A percentile compares a stretch with the other conserved stretches of the same genome.
Evolutionary conservation across 2,888 invertebrate species (phyloP).

Genomic region (Caenorhabditis becei): DNA sequence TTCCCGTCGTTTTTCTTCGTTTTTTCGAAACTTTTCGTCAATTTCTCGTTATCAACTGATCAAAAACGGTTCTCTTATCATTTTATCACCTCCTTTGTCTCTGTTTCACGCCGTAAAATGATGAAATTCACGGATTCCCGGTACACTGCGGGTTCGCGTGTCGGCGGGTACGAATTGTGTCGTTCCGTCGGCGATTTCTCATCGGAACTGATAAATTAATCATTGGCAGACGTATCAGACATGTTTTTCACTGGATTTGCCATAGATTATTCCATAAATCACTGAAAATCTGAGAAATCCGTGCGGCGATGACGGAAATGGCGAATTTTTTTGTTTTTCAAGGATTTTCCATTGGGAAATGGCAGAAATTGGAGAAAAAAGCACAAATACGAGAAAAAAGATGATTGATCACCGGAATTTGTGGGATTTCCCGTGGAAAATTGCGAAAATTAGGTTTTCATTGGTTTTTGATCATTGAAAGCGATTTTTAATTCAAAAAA

Average conservation of each 20-base stretch:
- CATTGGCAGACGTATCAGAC: neutral
- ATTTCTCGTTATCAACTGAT: neutral
- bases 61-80: conserved; percentile 4
- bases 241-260: neutral
- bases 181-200: neutral
- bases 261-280: neutral
- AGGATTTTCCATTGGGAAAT: neutral
- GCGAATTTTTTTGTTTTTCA: neutral
- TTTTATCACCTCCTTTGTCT: neutral
- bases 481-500: too few relatives aligned
- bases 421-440: neutral
- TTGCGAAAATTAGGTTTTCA: neutral
- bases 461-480: too few relatives aligned
- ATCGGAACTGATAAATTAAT: neutral
- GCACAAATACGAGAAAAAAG: too few relatives aligned
- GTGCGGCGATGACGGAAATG: neutral
- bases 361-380: too few relatives aligned
- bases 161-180: neutral
- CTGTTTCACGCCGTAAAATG: conserved; percentile 7
- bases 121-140: neutral
- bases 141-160: neutral
- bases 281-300: neutral
- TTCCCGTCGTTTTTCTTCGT: neutral
- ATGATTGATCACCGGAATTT: neutral
- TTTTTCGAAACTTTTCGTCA: conserved; percentile 34